These are phyloP conservation scores for Aurelia aurita DNA, from an alignment of 30 jellyfish, hydroid and myxozoan genomes.

Conservation along the genomic window DNA sequence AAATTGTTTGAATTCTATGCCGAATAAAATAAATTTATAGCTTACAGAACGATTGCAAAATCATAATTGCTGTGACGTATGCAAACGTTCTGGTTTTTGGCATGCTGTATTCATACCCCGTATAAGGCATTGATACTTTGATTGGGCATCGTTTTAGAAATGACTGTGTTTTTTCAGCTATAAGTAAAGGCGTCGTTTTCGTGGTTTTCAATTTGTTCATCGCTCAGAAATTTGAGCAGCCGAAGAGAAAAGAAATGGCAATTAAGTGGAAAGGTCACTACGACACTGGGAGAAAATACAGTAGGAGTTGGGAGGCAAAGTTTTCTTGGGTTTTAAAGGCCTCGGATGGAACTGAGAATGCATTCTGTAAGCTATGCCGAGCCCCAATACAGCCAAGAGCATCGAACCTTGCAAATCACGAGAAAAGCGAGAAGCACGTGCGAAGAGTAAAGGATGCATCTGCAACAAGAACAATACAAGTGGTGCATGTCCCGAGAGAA, in stretches of 20 bases:
- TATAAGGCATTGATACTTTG: no score
- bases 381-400: constrained; percentile 69
- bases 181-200: no score
- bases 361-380: constrained; percentile 69
- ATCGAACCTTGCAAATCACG: constrained; percentile 70
- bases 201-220: no score
- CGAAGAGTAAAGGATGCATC: constrained; percentile 36
- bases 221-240: no score
- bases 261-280: constrained; percentile 72
- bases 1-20: no score
- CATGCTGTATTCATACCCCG: no score
- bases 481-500: constrained; percentile 24
- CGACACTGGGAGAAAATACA: constrained; percentile 51
- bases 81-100: no score
- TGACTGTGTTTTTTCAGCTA: no score
- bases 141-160: no score
- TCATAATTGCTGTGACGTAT: no score
- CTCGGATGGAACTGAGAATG: constrained; percentile 72
- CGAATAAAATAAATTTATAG: no score
- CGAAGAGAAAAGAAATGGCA: constrained; percentile 22
- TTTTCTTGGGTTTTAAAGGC: constrained; percentile 60
- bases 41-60: no score
- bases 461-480: constrained; percentile 31
- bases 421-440: constrained; percentile 64
- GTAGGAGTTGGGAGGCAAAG: constrained; percentile 62